Evolutionary conservation across 1,140 invertebrate genomes (phyloP).

Genomic region (Macrosteles quadrilineatus): DNA sequence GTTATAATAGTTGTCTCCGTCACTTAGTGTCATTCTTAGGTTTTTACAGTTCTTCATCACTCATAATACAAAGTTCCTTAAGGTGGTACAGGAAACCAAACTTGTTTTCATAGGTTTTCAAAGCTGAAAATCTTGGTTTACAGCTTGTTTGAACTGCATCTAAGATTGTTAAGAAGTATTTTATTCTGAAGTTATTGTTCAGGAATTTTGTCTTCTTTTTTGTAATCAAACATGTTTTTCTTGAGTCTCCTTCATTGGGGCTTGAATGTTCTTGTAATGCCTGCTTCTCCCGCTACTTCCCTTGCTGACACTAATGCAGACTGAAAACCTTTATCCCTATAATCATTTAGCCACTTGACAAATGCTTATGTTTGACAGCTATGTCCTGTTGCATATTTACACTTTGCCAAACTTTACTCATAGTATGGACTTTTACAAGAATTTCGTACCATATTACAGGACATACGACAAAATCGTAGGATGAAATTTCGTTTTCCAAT

Average conservation of each 20-base stretch:
- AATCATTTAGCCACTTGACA: not conserved
- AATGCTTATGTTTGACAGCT: constrained; percentile 2
- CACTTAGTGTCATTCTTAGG: constrained; percentile 9
- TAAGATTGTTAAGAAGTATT: not conserved
- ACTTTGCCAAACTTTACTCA: constrained; percentile 11
- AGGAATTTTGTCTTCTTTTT: not conserved
- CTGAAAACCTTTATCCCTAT: constrained; percentile 4
- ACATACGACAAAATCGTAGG: not conserved
- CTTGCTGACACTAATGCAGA: not conserved
- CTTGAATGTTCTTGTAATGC: constrained; percentile 1
- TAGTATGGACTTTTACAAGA: constrained; percentile 2
- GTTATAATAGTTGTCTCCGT: not conserved
- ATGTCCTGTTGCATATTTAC: constrained; percentile 7
- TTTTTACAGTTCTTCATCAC: constrained; percentile 5
- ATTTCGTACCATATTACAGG: not conserved
- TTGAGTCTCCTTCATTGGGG: not conserved
- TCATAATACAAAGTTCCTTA: constrained; percentile 10
- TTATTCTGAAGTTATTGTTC: not conserved
- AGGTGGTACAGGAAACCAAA: not conserved
- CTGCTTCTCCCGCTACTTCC: constrained; percentile 14
- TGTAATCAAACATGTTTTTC: not conserved
- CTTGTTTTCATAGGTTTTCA: not conserved
- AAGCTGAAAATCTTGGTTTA: not conserved
- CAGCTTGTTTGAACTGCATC: constrained; percentile 17
- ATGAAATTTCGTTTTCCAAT: constrained; percentile 12